A percentile compares a stretch with the other conserved stretches of the same genome.
Evolutionary conservation across 2,113 vertebrate genomes (phyloP).

Genomic region (Tichodroma muraria): DNA sequence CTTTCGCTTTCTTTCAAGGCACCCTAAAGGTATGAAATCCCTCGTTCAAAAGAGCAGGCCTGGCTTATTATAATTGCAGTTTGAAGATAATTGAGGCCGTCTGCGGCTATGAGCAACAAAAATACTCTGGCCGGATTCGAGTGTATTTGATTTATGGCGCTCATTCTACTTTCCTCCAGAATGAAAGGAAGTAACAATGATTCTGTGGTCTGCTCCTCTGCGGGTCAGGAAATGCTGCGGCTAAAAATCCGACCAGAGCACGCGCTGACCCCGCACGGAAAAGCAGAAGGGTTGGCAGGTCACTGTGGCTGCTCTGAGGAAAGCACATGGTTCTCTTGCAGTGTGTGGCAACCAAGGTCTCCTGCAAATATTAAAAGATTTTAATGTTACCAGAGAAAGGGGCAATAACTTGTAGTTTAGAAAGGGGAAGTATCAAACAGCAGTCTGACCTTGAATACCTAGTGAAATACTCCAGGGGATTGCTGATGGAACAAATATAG

Average conservation of each 20-base stretch:
- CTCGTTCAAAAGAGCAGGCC: background rate
- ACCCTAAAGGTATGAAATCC: background rate
- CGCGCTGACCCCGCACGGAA: fast-evolving
- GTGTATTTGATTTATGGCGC: background rate
- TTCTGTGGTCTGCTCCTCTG: background rate
- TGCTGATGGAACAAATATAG: background rate
- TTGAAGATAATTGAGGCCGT: background rate
- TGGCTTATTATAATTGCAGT: background rate
- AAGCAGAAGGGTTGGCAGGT: background rate
- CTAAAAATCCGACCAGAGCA: background rate
- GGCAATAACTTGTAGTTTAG: background rate
- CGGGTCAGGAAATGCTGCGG: background rate
- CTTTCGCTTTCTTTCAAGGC: background rate
- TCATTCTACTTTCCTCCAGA: background rate
- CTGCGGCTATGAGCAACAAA: background rate
- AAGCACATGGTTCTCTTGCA: background rate
- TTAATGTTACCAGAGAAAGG: background rate
- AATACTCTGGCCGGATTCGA: background rate
- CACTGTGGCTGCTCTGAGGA: background rate
- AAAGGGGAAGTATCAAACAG: background rate
- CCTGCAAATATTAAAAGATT: background rate
- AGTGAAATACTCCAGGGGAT: background rate
- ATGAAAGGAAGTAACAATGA: background rate
- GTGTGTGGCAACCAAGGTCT: no score
- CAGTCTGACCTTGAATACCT: background rate